These are phyloP conservation scores for Pristionchus fissidentatus DNA, from an alignment of 2,888 invertebrate genomes.

Conservation along the genomic window DNA sequence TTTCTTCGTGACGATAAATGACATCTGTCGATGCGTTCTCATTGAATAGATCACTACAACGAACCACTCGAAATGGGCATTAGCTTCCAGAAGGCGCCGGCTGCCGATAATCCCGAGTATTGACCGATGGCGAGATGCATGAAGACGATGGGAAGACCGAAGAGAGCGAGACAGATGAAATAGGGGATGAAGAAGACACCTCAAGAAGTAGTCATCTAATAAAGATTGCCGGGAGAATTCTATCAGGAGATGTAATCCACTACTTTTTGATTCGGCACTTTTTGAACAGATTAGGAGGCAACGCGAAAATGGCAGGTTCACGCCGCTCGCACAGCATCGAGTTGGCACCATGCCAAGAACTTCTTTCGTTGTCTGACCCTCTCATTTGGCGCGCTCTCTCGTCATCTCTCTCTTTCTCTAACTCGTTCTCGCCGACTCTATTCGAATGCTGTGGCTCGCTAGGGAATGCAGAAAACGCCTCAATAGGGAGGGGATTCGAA, in stretches of 20 bases:
- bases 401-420: too few species aligned
- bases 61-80: conserved; percentile 59
- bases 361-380: too few species aligned
- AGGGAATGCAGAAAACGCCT: too few species aligned
- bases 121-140: conserved; percentile 72
- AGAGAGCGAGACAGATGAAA: conserved; percentile 66
- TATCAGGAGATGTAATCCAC: neutral
- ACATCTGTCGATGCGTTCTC: neutral
- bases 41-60: neutral
- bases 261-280: neutral
- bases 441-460: too few species aligned
- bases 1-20: too few species aligned
- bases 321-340: too few species aligned
- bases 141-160: conserved; percentile 73
- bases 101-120: conserved; percentile 69
- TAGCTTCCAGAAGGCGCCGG: conserved; percentile 68
- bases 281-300: too few species aligned
- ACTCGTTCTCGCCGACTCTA: too few species aligned
- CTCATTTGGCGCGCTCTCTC: too few species aligned
- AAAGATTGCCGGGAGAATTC: neutral
- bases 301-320: too few species aligned
- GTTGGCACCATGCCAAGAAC: too few species aligned
- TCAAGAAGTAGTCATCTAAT: conserved; percentile 9
- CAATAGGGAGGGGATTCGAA: too few species aligned
- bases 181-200: conserved; percentile 74